Base-by-base conservation (phyloP, 2,888 invertebrate species). In the Andrena praecox region DNA sequence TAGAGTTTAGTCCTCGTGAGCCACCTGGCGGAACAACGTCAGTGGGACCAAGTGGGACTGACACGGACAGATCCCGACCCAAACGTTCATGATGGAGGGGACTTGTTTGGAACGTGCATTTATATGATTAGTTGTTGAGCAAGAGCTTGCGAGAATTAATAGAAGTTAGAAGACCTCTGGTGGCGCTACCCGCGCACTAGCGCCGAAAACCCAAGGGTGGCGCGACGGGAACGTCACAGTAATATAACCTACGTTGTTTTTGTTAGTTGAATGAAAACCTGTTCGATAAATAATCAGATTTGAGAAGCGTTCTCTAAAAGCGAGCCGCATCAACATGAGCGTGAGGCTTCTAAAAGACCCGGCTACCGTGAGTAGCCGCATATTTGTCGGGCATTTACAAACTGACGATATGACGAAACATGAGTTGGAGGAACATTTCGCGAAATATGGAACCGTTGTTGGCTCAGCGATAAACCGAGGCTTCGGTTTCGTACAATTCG, bases 401-500 rank as follows among this genome's bases (percentile, higher is more conserved):
- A 95, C 96, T 2, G 95, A 96, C n/a, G 96, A 96, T 8, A 96
- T 96, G 70, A 95, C 95, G 60, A 95, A 95, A 70, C 94, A 95
- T 74, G 96, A 96, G 88, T 92, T 98, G 20, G 97, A 97, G 88
- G 96, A 96, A 54, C 96, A 97, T 91, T 98, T 98, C 91, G 95
- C 95, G 82, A 95, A 95, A 42, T 97, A 97, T 92, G 98, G 98
- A 0, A 95, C 95, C 80, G 96, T 97, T 60, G 85, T 95, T 80
- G 97, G 97, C 1, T 95, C 97, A 0, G 92, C 96, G n/a, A 94
- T 97, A 27, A 97, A 97, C 89, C 95, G 96, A 86, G 97, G 97
- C 70, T 98, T 97, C 94, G 98, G 97, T 24, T 98, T 98, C 94
- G 96, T 98, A 2, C 98, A 98, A 91, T 98, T 96, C 93, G 97